Percentiles rank a stretch among this genome's conserved stretches.
Evolutionary conservation across 2,888 invertebrate species (phyloP).

Genomic region (Noctuana brunneofusca): DNA sequence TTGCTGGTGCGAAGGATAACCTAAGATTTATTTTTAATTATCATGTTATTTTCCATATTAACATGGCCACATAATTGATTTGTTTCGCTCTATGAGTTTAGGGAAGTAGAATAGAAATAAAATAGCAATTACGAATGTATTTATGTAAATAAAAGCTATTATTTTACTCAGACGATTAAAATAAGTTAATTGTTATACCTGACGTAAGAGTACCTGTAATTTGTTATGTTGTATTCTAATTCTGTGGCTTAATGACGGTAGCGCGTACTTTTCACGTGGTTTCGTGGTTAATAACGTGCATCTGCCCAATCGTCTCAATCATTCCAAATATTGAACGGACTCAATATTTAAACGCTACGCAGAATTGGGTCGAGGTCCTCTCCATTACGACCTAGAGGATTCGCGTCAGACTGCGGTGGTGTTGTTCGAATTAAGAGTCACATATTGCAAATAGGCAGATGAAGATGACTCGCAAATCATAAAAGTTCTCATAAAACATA

Average conservation of each 20-base stretch:
- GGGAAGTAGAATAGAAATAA: slow-evolving; percentile 4
- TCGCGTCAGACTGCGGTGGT: slow-evolving; percentile 38
- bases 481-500: slow-evolving; percentile 23
- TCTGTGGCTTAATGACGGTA: neutral
- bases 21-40: neutral
- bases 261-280: neutral
- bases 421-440: slow-evolving; percentile 47
- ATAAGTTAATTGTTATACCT: neutral
- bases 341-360: slow-evolving; percentile 61
- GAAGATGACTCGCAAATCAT: slow-evolving; percentile 18
- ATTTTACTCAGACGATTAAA: neutral
- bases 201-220: neutral
- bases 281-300: slow-evolving; percentile 28
- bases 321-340: slow-evolving; percentile 52
- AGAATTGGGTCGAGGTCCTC: slow-evolving; percentile 71
- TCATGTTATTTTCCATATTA: slow-evolving; percentile 19
- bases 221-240: slow-evolving; percentile 7
- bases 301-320: slow-evolving; percentile 40
- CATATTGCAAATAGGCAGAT: slow-evolving; percentile 37
- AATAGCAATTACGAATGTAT: slow-evolving; percentile 12
- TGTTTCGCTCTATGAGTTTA: slow-evolving; percentile 12
- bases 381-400: slow-evolving; percentile 56
- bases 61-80: slow-evolving; percentile 10
- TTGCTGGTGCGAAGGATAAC: neutral
- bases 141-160: slow-evolving; percentile 13